Conservation (phyloP, 2,888 invertebrate species). For the Eupithecia abbreviata region DNA sequence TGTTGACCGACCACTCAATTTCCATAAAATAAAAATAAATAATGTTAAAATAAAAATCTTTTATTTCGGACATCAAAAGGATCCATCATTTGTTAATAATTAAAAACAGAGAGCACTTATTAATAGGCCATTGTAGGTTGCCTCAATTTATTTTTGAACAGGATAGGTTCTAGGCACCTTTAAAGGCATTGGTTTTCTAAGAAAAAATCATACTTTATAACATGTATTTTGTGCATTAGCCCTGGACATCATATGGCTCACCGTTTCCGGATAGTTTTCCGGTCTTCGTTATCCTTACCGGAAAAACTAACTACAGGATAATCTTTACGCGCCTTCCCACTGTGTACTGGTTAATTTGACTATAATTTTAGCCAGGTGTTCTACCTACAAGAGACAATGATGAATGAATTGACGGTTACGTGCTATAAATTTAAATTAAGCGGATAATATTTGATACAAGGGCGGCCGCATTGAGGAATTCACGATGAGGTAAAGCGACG, state of each 20-base stretch:
- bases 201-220: neutral
- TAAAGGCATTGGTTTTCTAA: neutral
- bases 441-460: constrained; percentile 59
- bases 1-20: neutral
- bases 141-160: neutral
- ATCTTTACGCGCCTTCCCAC: neutral
- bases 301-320: constrained; percentile 7
- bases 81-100: too few species aligned
- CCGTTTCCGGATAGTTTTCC: constrained; percentile 3
- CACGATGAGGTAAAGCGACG: constrained; percentile 13
- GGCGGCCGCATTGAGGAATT: constrained; percentile 46
- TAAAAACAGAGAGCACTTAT: too few species aligned
- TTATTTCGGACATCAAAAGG: too few species aligned
- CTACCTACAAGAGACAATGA: neutral
- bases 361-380: neutral
- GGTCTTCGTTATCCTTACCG: neutral
- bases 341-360: neutral
- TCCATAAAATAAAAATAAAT: too few species aligned
- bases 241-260: neutral
- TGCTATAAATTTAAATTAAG: constrained; percentile 49
- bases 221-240: neutral
- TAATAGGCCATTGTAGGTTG: too few species aligned
- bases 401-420: constrained; percentile 22
- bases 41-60: too few species aligned
- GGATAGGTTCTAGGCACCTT: too few species aligned